A percentile compares a stretch with the other conserved stretches of the same genome.
These are phyloP conservation scores for Cephus rjabovi DNA, from an alignment of 2,888 invertebrate genomes.

Conservation along the genomic window DNA sequence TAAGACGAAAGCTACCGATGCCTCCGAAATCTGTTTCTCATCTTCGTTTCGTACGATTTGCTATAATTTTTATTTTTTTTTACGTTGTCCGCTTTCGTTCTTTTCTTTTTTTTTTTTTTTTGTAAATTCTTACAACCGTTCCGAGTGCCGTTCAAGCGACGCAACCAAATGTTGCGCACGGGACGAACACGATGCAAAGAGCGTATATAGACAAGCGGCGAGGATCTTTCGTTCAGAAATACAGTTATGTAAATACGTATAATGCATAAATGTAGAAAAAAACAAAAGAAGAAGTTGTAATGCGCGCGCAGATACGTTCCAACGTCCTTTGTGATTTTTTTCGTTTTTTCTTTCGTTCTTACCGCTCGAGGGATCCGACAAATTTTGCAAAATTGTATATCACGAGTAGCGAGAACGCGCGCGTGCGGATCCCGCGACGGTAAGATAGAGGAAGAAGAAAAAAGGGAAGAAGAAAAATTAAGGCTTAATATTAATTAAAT, in stretches of 20 bases:
- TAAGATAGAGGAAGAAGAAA: neutral
- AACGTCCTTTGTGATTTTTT: neutral
- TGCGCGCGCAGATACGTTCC: neutral
- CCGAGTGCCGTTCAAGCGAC: neutral
- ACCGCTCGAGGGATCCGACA: fast-evolving
- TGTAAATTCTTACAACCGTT: neutral
- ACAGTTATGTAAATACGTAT: neutral
- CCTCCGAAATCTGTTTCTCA: neutral
- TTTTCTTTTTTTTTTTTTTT: neutral
- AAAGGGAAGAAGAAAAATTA: neutral
- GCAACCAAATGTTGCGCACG: neutral
- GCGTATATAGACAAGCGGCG: neutral
- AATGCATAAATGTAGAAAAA: neutral
- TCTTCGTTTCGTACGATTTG: neutral
- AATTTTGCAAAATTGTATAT: neutral
- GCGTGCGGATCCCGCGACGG: neutral
- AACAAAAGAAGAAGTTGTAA: neutral
- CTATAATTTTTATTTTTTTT: neutral
- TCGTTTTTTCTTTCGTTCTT: neutral
- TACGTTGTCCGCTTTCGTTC: too few relatives aligned
- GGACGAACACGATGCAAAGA: neutral
- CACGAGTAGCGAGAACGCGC: too few relatives aligned
- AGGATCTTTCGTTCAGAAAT: neutral
- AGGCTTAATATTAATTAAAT: neutral
- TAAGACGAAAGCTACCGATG: neutral